A percentile compares a stretch with the other conserved stretches of the same genome.
Evolutionary conservation across 1,140 invertebrate genomes (phyloP).

Genomic region (Drosophila eugracilis): DNA sequence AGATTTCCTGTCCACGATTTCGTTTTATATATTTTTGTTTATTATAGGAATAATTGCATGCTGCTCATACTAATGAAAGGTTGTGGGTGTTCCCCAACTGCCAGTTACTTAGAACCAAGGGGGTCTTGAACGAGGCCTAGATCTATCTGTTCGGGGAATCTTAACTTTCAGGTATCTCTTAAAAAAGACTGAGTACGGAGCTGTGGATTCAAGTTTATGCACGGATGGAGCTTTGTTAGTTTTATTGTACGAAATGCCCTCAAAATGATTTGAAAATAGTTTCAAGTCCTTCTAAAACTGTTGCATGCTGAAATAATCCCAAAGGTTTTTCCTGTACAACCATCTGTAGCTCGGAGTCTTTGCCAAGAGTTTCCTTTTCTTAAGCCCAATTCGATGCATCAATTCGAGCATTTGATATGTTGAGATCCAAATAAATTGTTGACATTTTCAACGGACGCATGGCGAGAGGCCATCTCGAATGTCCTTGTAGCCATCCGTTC

Average conservation of each 20-base stretch:
- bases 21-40: slow-evolving; percentile 49
- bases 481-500: slow-evolving; percentile 32
- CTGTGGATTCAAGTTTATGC: no score
- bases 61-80: slow-evolving; percentile 56
- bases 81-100: slow-evolving; percentile 26
- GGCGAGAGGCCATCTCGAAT: not conserved
- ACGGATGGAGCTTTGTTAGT: no score
- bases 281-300: no score
- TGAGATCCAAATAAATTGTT: slow-evolving; percentile 59
- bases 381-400: slow-evolving; percentile 37
- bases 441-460: slow-evolving; percentile 43
- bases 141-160: slow-evolving; percentile 1
- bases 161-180: not conserved
- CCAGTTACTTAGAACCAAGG: no score
- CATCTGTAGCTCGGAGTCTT: not conserved
- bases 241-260: no score
- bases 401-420: slow-evolving; percentile 62
- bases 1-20: slow-evolving; percentile 67
- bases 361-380: slow-evolving; percentile 7
- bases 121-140: not conserved
- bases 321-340: not conserved
- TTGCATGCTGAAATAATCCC: not conserved
- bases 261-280: no score
- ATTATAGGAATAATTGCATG: slow-evolving; percentile 47
- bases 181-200: no score